Conservation (phyloP, 1,140 invertebrate genomes). For the Drosophila ambigua region DNA sequence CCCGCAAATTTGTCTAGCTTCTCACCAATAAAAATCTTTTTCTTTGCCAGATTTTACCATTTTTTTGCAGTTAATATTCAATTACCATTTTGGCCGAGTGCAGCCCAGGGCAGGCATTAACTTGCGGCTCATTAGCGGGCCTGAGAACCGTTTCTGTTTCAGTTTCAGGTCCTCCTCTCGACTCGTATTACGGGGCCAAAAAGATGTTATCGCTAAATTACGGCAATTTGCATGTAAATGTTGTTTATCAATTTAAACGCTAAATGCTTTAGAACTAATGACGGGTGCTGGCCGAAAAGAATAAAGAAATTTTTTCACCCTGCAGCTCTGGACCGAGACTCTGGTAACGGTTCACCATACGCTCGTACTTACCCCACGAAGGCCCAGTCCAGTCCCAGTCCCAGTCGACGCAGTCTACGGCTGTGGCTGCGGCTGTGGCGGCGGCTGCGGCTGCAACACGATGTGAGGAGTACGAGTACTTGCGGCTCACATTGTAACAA, state of each 20-base stretch:
- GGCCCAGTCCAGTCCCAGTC: slow-evolving; percentile 18
- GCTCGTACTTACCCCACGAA: slow-evolving; percentile 13
- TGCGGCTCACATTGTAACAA: slow-evolving; percentile 76
- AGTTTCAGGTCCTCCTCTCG: not conserved
- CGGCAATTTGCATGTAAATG: slow-evolving; percentile 82
- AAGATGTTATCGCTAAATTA: slow-evolving; percentile 77
- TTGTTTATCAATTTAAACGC: slow-evolving; percentile 82
- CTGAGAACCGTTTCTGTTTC: slow-evolving; percentile 59
- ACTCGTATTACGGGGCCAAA: slow-evolving; percentile 20
- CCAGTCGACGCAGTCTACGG: slow-evolving; percentile 10
- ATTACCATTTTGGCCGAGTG: slow-evolving; percentile 36
- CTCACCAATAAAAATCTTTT: slow-evolving; percentile 1
- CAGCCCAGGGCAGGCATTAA: slow-evolving; percentile 16
- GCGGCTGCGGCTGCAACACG: slow-evolving; percentile 10
- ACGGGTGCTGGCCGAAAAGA: slow-evolving; percentile 71
- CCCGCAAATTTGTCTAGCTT: slow-evolving; percentile 53
- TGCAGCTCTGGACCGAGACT: slow-evolving; percentile 48
- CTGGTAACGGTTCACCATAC: slow-evolving; percentile 46
- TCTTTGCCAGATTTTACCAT: not conserved
- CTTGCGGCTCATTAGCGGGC: slow-evolving; percentile 65
- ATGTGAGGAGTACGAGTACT: slow-evolving; percentile 44
- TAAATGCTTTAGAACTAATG: slow-evolving; percentile 81
- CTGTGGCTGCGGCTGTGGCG: too few species aligned
- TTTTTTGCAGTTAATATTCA: slow-evolving; percentile 59
- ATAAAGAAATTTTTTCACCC: slow-evolving; percentile 77